Base-by-base conservation (phyloP, 2,113 vertebrate genomes). In the Baryphthengus martii region DNA sequence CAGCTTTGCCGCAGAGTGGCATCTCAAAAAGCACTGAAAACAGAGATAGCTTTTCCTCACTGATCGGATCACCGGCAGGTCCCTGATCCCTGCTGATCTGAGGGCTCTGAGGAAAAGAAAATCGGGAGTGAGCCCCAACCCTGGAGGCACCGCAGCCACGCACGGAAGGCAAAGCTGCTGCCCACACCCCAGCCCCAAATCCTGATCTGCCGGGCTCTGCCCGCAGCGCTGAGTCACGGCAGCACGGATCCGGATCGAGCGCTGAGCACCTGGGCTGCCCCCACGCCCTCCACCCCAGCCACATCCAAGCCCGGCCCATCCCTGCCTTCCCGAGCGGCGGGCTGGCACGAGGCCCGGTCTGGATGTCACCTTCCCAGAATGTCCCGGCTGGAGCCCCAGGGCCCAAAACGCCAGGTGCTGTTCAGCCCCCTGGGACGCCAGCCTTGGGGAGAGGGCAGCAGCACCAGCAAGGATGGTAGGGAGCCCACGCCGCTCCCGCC, bases 401-500 rank as follows among this genome's bases (percentile, higher is more conserved):
- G 26, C 59, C n/a, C 2, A 0, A 24, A 85, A 24, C 2, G 11
- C 35, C 1, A 0, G 5, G 47, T 29, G 87, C n/a, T 49, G 13
- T 15, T n/a, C 52, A 86, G 47, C 58, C 52, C 18, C 7, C 3
- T 0, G 1, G n/a, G 77, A 26, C n/a, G 12, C 4, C 88, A 72
- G 78, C 39, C n/a, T 1, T 3, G 25, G 58, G n/a, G 35, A 88
- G 11, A 35, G 42, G 49, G 67, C 40, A 71, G 65, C 11, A 0
- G 78, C 55, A 56, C 31, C 85, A 25, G 31, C 0, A 1, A 77
- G 29, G 3, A 2, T 29, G 1, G 1, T 0, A 14, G 35, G 67
- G 35, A 90, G 61, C 39, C 29, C 71, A 10, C 0, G 0, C 0
- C 0, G 50, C 25, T 5, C 1, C 33, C 3, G 0, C 1, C 1